Evolutionary conservation across 2,113 vertebrate species (phyloP), one percentile per base, ranked within the genome.

Genomic region (Morone saxatilis): DNA sequence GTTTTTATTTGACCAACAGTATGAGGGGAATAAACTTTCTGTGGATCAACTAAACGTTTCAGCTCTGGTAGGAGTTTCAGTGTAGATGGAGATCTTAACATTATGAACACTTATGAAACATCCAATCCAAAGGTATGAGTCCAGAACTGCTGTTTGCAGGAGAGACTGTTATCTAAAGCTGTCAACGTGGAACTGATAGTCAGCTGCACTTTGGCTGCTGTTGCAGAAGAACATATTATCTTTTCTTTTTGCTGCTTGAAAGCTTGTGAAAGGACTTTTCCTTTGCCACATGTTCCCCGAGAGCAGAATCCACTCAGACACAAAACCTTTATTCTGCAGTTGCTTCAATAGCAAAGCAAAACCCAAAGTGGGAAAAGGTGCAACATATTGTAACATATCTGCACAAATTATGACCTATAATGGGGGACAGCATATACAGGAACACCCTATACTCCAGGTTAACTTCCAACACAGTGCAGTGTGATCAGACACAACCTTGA

Each of bases 181-280:
- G 50, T 75, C 51, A 57, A 54, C 38, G 36, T 81, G 53, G 43
- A 71, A 13, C 84, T 72, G 67, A 81, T 68, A 54, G 20, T 40
- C 50, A 25, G 57, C 36, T 63, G 78, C 45, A 80, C 83, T 81
- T 81, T 80, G 77, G 10, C 57, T 71, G 61, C 54, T 50, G 31
- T 5, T 51, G 47, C 63, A 14, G 13, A 38, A 6, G 48, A 69
- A 65, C 60, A 78, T n/a, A 22, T 16, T 59, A 72, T 83, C 67
- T 38, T 19, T 19, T 59, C 38, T 53, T 17, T 65, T 16, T 68
- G 6, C 62, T 25, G 19, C 20, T 56, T 3, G 36, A 65, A 47
- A 45, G n/a, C 17, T 14, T 47, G n/a, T 19, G 7, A 53, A 31
- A 41, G 48, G 14, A 57, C 38, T 19, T 61, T 17, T 36, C 5